Conservation (phyloP, 2,888 invertebrate genomes). For the Beris morrisii region DNA sequence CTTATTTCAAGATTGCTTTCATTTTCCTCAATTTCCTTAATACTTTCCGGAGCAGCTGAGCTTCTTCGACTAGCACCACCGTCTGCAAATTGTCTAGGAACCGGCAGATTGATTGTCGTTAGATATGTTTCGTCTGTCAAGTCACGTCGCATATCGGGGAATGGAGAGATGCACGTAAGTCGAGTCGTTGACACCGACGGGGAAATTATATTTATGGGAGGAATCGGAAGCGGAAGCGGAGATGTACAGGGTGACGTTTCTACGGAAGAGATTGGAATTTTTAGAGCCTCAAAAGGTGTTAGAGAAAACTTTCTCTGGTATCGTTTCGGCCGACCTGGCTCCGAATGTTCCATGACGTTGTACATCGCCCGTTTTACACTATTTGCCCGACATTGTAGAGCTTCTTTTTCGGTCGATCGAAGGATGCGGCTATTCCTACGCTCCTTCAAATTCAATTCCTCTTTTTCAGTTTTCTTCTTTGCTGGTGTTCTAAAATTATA, state of each 20-base stretch:
- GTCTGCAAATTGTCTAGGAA: constrained; percentile 81
- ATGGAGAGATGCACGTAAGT: constrained; percentile 66
- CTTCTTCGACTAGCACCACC: constrained; percentile 72
- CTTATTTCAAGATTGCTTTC: constrained; percentile 37
- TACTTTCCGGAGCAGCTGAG: constrained; percentile 51
- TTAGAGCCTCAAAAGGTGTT: constrained; percentile 53
- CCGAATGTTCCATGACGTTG: constrained; percentile 78
- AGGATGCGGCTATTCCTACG: constrained; percentile 52
- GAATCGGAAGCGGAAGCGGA: constrained; percentile 48
- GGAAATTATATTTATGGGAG: constrained; percentile 54
- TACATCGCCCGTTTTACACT: constrained; percentile 82
- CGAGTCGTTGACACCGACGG: constrained; percentile 57
- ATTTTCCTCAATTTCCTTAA: constrained; percentile 49
- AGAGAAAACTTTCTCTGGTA: constrained; percentile 57
- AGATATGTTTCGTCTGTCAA: constrained; percentile 62
- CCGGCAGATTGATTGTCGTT: constrained; percentile 62
- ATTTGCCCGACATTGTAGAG: constrained; percentile 69
- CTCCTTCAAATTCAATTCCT: constrained; percentile 58
- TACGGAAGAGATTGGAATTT: constrained; percentile 48
- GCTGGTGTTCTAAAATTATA: neutral
- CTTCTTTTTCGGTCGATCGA: constrained; percentile 62
- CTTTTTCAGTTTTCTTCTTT: constrained; percentile 59
- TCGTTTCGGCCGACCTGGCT: constrained; percentile 60
- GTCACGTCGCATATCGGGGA: constrained; percentile 66
- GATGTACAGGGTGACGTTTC: constrained; percentile 54